Evolutionary conservation across 2,113 vertebrate species (phyloP).

Genomic region (Corydoras sp.): DNA sequence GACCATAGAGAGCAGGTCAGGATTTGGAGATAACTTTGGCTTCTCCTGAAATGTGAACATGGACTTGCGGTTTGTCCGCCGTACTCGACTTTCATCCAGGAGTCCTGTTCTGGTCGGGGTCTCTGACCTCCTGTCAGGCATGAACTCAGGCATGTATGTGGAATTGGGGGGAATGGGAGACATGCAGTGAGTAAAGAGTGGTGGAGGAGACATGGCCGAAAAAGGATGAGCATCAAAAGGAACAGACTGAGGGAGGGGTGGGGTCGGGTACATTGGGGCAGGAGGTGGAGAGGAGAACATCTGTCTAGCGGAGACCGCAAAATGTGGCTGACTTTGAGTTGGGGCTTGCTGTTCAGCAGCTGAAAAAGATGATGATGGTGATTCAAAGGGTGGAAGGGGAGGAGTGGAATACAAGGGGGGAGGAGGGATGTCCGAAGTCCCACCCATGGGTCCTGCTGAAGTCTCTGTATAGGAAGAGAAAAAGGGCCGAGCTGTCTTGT

Average conservation of each 20-base stretch:
- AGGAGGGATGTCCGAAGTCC: slow-evolving; percentile 60
- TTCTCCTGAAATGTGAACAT: slow-evolving; percentile 99
- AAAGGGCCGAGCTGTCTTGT: slow-evolving; percentile 88
- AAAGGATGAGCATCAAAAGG: slow-evolving; percentile 70
- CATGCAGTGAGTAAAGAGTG: slow-evolving; percentile 65
- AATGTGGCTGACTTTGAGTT: slow-evolving; percentile 53
- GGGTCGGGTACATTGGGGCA: slow-evolving; percentile 34
- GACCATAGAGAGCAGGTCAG: slow-evolving; percentile 87
- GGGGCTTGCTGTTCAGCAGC: slow-evolving; percentile 51
- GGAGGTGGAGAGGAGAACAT: slow-evolving; percentile 41
- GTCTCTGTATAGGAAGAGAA: slow-evolving; percentile 65
- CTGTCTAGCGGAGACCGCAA: slow-evolving; percentile 14
- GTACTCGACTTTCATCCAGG: slow-evolving; percentile 74
- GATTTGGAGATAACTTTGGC: slow-evolving; percentile 83
- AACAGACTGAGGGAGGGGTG: slow-evolving; percentile 45
- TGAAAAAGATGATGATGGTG: slow-evolving; percentile 2
- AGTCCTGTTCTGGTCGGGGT: slow-evolving; percentile 75
- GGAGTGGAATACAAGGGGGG: slow-evolving; percentile 71
- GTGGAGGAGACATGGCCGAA: slow-evolving; percentile 50
- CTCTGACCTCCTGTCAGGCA: slow-evolving; percentile 42
- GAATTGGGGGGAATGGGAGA: slow-evolving; percentile 59
- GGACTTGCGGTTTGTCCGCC: slow-evolving; percentile 69
- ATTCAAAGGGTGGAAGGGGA: slow-evolving; percentile 45
- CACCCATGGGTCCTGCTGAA: slow-evolving; percentile 39
- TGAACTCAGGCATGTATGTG: slow-evolving; percentile 53